These are phyloP conservation scores for Andrena marginata DNA, from an alignment of 2,888 invertebrate species.

Conservation along the genomic window DNA sequence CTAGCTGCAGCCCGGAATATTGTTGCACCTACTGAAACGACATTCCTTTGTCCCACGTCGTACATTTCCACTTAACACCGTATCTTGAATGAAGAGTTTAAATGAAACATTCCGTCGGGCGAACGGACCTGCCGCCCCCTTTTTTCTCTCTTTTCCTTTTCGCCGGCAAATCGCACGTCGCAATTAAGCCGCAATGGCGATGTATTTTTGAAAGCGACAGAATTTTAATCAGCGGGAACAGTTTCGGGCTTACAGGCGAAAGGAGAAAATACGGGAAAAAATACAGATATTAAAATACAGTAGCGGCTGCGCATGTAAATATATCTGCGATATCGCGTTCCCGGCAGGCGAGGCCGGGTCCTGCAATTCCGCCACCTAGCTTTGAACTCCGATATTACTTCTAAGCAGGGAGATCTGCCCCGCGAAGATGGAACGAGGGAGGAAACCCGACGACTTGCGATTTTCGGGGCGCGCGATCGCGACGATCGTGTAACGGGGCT, in stretches of 20 bases:
- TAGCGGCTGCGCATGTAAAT: slow-evolving; percentile 2
- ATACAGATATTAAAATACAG: slow-evolving; percentile 43
- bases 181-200: slow-evolving; percentile 41
- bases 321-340: slow-evolving; percentile 45
- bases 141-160: not conserved
- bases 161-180: slow-evolving; percentile 13
- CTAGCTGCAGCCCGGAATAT: slow-evolving; percentile 10
- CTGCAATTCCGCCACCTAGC: slow-evolving; percentile 53
- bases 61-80: slow-evolving; percentile 18
- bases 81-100: slow-evolving; percentile 20
- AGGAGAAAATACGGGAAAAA: too few relatives aligned
- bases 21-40: slow-evolving; percentile 4
- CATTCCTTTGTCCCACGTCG: not conserved
- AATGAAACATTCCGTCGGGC: slow-evolving; percentile 14
- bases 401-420: slow-evolving; percentile 41
- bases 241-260: slow-evolving; percentile 31
- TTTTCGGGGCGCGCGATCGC: slow-evolving; percentile 24
- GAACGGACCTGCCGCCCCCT: not conserved
- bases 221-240: slow-evolving; percentile 34
- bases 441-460: slow-evolving; percentile 51
- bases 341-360: slow-evolving; percentile 22
- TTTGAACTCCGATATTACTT: slow-evolving; percentile 67
- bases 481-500: slow-evolving; percentile 24
- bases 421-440: slow-evolving; percentile 27
- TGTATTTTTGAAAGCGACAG: slow-evolving; percentile 23